These are phyloP conservation scores for Agrochola lota DNA, from an alignment of 2,888 invertebrate species.

Conservation along the genomic window DNA sequence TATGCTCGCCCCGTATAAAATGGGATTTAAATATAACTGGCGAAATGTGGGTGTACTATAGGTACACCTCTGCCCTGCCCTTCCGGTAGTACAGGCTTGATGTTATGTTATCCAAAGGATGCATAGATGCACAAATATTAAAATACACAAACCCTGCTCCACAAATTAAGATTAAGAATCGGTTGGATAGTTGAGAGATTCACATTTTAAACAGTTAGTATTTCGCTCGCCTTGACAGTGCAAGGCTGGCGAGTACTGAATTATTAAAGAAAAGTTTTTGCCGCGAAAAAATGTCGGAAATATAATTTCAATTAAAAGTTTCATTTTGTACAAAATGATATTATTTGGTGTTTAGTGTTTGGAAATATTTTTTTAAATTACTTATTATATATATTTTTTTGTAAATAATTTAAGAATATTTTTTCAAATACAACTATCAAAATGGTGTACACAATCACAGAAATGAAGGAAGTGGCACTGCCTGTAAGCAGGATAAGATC, in stretches of 20 bases:
- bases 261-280: neutral
- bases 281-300: constrained; percentile 12
- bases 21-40: neutral
- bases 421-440: constrained; percentile 47
- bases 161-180: constrained; percentile 13
- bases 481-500: constrained; percentile 75
- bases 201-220: constrained; percentile 34
- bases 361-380: neutral
- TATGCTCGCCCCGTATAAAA: neutral
- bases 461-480: constrained; percentile 67
- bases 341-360: neutral
- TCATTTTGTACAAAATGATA: neutral
- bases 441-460: constrained; percentile 80
- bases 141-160: constrained; percentile 6
- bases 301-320: neutral
- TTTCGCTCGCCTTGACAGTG: constrained; percentile 39
- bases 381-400: neutral
- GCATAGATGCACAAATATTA: constrained; percentile 3
- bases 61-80: neutral
- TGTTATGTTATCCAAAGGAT: constrained; percentile 4
- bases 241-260: constrained; percentile 21
- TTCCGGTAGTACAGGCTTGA: neutral
- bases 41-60: neutral
- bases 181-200: constrained; percentile 6
- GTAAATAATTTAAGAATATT: neutral